Base-by-base conservation (phyloP, 2,888 invertebrate species). In the Agrotis ipsilon region DNA sequence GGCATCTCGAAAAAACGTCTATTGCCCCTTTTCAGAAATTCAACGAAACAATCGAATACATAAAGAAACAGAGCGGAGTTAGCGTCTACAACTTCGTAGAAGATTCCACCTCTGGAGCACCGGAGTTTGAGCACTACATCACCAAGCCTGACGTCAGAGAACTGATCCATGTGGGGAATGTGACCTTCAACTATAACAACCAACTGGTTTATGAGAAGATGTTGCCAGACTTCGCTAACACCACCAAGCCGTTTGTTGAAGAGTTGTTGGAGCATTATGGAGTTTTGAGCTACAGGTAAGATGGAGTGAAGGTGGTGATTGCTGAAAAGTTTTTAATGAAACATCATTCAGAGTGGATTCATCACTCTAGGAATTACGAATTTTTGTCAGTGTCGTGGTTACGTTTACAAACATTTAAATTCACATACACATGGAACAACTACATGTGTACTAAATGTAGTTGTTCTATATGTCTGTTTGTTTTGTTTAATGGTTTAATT, bases 141-240 rank as follows among this genome's bases (percentile, higher is more conserved):
- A 84, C 85, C 76, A 90, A 92, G 13, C 86, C 89, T 19, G 96
- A 96, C 21, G 93, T 97, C 0, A 93, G 98, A 13, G 90, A 84
- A 0, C 70, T 68, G 52, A 85, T 94, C 45, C 92, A 93, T 62
- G 91, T 86, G 0, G 92, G 93, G 0, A 97, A 97, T 39, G 80
- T 85, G 0, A 75, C 83, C 14, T 93, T 90, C 45, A 60, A 88
- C 59, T 81, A 86, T 13, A 86, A 92, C 87, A 93, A 95, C 74
- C 91, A 91, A 61, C 62, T 84, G 14, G 98, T 98, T 0, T 97
- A 98, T 88, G 81, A 92, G 32, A 96, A 97, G 83, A 93, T 98
- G 81, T 90, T 96, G 71, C 92, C 94, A 9, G 98, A 98, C 88
- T 93, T 98, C 39, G 97, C 97, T 96, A 97, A 97, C 81, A 97